Conservation (phyloP, 2,113 vertebrate species). For the Axis porcinus region DNA sequence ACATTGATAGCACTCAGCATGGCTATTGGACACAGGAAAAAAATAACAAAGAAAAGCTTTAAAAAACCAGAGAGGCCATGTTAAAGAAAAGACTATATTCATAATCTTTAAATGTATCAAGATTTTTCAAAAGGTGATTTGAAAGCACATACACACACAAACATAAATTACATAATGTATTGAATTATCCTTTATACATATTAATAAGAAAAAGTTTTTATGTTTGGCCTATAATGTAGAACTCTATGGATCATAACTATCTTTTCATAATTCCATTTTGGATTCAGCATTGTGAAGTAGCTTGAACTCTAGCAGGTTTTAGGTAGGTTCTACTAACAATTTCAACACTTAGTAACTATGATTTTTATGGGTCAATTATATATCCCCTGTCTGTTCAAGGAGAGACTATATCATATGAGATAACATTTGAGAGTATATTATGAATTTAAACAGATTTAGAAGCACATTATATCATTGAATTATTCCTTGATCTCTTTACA, state of each 20-base stretch:
- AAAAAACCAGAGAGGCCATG: neutral
- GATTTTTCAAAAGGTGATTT: constrained; percentile 13
- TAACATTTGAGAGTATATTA: neutral
- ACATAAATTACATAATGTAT: neutral
- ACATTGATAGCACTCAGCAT: neutral
- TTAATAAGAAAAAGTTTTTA: constrained; percentile 13
- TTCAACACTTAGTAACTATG: neutral
- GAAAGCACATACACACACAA: neutral
- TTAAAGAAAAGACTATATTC: neutral
- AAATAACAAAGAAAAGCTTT: constrained; percentile 7
- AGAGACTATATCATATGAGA: neutral
- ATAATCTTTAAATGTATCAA: neutral
- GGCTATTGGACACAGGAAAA: neutral
- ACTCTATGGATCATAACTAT: neutral
- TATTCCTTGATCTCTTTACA: constrained; percentile 28
- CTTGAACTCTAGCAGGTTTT: neutral
- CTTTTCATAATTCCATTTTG: neutral
- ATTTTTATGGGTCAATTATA: constrained; percentile 17
- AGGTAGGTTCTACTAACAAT: neutral
- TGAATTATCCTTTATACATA: neutral
- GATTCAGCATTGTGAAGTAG: neutral
- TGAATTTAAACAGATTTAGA: constrained; percentile 20
- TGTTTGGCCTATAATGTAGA: neutral
- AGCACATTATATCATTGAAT: neutral
- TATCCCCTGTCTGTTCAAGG: neutral